Base-by-base conservation (phyloP, 2,797 vertebrate species). In the Syndactyla subalaris region DNA sequence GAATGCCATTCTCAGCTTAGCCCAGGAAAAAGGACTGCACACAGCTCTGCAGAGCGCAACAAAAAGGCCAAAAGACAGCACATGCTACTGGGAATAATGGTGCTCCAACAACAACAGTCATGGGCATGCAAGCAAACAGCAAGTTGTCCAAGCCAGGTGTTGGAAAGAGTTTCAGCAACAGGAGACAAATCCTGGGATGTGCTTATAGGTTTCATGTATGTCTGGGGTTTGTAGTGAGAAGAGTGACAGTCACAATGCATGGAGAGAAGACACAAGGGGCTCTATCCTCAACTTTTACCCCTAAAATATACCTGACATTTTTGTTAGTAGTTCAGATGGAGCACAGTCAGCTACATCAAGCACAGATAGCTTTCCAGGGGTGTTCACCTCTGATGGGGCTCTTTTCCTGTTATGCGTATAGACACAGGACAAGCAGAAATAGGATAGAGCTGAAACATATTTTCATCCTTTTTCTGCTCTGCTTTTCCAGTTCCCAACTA, bases 31-130 rank as follows among this genome's bases (percentile, higher is more conserved):
- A 52, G 36, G 18, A 34, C 52, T 24, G 20, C 20, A 36, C 29
- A 29, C 24, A 27, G 43, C 10, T 75, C 7, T 49, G 54, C 8
- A n/a, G 45, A 46, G 45, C 6, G 5, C 45, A 46, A 2, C 26
- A 51, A 19, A 46, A 75, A 66, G 14, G 14, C 26, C 30, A 22
- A 74, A 36, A 55, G 17, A 24, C 7, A 38, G 26, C 7, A 52
- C 0, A 0, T 29, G 27, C 22, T 1, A 0, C 52, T 72, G 73
- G 27, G 9, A 89, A 48, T 6, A 71, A 17, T 7, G 12, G 20
- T 55, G 19, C 38, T 58, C 49, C 2, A 2, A 27, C 21, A 30
- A 15, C 17, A 80, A 22, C 11, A 65, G 27, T 22, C 45, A 26
- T 9, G 19, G 17, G 14, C 15, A 34, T 24, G 51, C 26, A 9